Conservation (phyloP, 2,797 vertebrate species). For the Natrix natrix region DNA sequence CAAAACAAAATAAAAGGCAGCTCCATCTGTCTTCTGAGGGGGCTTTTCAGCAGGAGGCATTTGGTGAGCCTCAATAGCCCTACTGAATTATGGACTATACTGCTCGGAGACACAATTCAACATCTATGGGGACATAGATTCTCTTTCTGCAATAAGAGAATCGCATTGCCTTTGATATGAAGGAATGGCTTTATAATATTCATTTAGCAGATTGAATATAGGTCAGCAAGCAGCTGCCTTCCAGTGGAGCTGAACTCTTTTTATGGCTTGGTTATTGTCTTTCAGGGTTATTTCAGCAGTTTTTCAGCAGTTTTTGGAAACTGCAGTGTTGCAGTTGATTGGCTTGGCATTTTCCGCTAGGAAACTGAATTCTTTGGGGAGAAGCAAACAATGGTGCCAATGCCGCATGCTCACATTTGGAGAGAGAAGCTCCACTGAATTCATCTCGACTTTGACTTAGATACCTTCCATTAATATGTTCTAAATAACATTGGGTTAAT, state of each 20-base stretch:
- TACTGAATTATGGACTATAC: background rate
- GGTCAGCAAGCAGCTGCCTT: background rate
- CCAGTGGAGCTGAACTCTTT: background rate
- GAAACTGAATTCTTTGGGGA: fast-evolving
- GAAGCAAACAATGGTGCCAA: background rate
- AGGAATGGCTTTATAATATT: background rate
- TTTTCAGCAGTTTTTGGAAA: slow-evolving; percentile 4
- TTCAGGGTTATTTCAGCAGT: background rate
- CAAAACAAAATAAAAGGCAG: background rate
- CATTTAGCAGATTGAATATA: background rate
- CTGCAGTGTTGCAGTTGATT: background rate
- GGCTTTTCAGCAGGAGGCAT: background rate
- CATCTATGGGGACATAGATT: background rate
- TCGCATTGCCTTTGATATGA: background rate
- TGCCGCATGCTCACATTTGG: background rate
- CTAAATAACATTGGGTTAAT: background rate
- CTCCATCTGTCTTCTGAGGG: background rate
- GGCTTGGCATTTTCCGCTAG: background rate
- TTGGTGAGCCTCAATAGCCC: background rate
- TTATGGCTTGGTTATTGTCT: background rate
- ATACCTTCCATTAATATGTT: background rate
- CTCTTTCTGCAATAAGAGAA: background rate
- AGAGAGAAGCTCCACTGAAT: background rate
- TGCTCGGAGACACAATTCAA: background rate
- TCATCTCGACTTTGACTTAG: background rate